Base-by-base conservation (phyloP, 2,888 invertebrate species). In the Cerastis rubricosa region DNA sequence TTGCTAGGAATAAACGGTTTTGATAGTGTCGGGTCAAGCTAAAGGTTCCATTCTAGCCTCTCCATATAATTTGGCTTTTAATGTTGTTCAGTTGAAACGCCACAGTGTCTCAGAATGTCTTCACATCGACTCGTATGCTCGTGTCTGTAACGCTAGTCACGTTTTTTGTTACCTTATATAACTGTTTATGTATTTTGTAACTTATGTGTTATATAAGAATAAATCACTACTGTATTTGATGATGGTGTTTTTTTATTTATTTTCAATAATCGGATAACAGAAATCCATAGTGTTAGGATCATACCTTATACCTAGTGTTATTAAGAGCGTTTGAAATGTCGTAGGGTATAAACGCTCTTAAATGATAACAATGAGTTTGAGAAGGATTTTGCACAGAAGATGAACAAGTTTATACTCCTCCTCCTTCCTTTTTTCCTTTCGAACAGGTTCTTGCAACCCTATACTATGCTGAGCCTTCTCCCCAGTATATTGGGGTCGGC, bases 91-190 rank as follows among this genome's bases (percentile, higher is more conserved):
- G 43, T 51, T 64, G 17, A 49, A 75, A 68, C 78, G 77, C 78
- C 83, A 82, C 83, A 82, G 85, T 83, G 70, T 72, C 74, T 64
- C 79, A 68, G 35, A 61, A 71, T 77, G 78, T 81, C 76, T 71
- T 78, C 80, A 74, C 75, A 88, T 80, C 83, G 83, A 89, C 88
- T 90, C 90, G 89, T 92, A 90, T 89, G 88, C 85, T 89, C 80
- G 80, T 93, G 89, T 93, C 89, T 93, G 90, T 92, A 94, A 94
- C 95, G 95, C 97, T 97, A 97, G 97, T 97, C 97, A 97, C 94
- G 94, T 93, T 93, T 95, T 96, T 96, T 94, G 96, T 97, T 97
- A 96, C 96, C 96, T 96, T 78, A 94, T 94, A 94, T 94, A 92
- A 81, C 87, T 95, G 93, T 94, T 95, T 96, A 95, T 96, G 95